Evolutionary conservation across 2,888 invertebrate species (phyloP).

Genomic region (Halictus quadricinctus): DNA sequence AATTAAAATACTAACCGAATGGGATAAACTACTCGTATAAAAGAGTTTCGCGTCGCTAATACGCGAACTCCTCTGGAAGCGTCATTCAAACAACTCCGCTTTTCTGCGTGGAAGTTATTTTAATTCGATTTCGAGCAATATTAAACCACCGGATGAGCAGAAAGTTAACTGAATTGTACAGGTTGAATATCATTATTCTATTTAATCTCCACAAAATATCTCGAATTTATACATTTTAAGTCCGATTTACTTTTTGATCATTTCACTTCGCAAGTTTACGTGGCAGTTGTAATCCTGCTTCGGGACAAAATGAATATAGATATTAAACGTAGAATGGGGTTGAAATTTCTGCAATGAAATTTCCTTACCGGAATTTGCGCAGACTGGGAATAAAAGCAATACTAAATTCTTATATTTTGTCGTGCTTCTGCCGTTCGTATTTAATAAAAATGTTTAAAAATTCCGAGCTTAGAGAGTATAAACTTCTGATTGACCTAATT

Average conservation of each 20-base stretch:
- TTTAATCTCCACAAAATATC: background rate
- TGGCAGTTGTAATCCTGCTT: background rate
- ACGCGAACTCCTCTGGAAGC: background rate
- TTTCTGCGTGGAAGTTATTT: background rate
- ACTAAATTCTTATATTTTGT: background rate
- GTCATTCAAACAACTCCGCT: background rate
- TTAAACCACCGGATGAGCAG: background rate
- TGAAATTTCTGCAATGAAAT: background rate
- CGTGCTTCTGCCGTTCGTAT: no score
- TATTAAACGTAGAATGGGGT: background rate
- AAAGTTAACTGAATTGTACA: background rate
- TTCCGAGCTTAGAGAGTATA: background rate
- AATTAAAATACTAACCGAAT: background rate
- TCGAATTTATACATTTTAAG: background rate
- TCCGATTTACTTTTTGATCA: background rate
- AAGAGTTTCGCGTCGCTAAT: conserved; percentile 2
- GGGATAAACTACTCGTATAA: background rate
- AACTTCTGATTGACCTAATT: background rate
- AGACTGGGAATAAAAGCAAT: background rate
- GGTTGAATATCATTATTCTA: background rate
- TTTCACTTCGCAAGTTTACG: background rate
- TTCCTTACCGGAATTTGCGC: background rate
- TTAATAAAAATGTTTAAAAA: background rate
- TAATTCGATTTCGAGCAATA: background rate
- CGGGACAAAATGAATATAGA: background rate